Percentiles rank a stretch among this genome's conserved stretches.
These are phyloP conservation scores for Bembecia ichneumoniformis DNA, from an alignment of 2,888 invertebrate species.

Conservation along the genomic window DNA sequence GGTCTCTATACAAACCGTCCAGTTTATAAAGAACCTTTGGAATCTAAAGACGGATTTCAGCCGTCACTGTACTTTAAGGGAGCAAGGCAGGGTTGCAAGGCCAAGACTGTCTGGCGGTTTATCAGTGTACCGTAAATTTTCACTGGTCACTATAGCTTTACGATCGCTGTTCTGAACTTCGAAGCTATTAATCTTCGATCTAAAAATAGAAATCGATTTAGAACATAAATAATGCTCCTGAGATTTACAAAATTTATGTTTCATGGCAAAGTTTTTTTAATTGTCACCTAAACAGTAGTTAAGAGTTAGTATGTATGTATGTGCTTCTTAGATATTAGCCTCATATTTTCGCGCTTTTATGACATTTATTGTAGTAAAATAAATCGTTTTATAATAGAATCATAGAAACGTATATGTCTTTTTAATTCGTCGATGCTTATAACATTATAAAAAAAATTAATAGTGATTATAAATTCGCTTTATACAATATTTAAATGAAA, in stretches of 20 bases:
- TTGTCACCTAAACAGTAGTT: no score
- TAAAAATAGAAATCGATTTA: neutral
- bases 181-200: conserved; percentile 23
- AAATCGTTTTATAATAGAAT: no score
- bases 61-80: conserved; percentile 5
- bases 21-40: conserved; percentile 17
- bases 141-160: conserved; percentile 24
- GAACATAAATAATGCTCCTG: neutral
- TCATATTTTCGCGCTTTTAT: no score
- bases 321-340: no score
- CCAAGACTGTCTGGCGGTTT: conserved; percentile 14
- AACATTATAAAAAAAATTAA: no score
- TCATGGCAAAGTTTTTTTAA: neutral
- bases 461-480: no score
- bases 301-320: no score
- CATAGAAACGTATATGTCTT: no score
- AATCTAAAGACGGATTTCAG: conserved; percentile 3
- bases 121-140: conserved; percentile 28
- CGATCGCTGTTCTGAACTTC: conserved; percentile 24
- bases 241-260: conserved; percentile 4
- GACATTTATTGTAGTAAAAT: no score
- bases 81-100: conserved; percentile 5
- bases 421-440: no score
- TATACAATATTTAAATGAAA: no score
- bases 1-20: conserved; percentile 15